Conservation (phyloP, 1,140 invertebrate genomes). For the Aphidius ervi region DNA sequence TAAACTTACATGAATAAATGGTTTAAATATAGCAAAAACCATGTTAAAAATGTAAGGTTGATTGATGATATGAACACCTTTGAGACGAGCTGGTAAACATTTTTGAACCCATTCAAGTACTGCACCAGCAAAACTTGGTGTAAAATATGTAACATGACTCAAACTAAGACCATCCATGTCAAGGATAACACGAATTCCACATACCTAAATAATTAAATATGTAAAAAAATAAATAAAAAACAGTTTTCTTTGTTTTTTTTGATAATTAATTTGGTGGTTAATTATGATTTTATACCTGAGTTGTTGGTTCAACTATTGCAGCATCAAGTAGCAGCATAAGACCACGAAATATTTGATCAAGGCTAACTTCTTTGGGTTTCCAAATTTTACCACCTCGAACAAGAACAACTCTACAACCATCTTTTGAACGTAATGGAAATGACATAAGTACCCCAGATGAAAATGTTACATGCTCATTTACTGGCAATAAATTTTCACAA, state of each 20-base stretch:
- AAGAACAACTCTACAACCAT: constrained; percentile 57
- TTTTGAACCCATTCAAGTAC: constrained; percentile 66
- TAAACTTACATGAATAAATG: constrained; percentile 58
- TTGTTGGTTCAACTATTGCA: constrained; percentile 60
- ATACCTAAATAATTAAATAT: constrained; percentile 34
- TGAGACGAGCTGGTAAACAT: constrained; percentile 63
- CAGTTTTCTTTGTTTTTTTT: no score
- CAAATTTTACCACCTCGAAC: constrained; percentile 60
- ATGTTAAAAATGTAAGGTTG: constrained; percentile 75
- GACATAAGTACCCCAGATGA: constrained; percentile 55
- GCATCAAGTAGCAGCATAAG: constrained; percentile 59
- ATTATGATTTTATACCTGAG: constrained; percentile 51
- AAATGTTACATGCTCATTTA: constrained; percentile 50
- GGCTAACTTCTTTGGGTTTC: constrained; percentile 59
- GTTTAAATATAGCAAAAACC: constrained; percentile 72
- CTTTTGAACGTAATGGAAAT: constrained; percentile 54
- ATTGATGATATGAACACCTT: constrained; percentile 72
- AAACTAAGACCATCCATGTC: constrained; percentile 66
- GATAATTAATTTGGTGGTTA: background rate
- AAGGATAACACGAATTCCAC: constrained; percentile 61
- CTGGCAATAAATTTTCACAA: constrained; percentile 52
- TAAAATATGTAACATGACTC: constrained; percentile 66
- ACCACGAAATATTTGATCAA: constrained; percentile 59
- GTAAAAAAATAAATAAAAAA: constrained; percentile 6
- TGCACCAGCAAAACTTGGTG: constrained; percentile 64